phyloP scores from a whole-genome alignment of 2,888 invertebrate genomes.

The Hipparchia sbordonii region DNA sequence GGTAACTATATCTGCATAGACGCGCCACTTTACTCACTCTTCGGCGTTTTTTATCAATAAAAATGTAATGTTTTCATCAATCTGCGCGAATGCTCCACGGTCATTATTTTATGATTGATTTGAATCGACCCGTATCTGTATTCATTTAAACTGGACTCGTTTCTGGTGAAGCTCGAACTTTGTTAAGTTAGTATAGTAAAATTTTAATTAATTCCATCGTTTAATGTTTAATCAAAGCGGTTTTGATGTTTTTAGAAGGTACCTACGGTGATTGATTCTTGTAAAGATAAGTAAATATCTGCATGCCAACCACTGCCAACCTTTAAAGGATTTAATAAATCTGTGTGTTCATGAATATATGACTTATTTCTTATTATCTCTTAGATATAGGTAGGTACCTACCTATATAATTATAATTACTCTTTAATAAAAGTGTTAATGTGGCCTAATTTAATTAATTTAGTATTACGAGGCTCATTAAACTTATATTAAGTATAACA shows the following conservation, averaged over 20 bases:
- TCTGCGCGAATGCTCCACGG: slow-evolving; percentile 48
- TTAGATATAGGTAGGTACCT: too few species aligned
- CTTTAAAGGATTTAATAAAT: neutral
- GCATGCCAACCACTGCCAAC: neutral
- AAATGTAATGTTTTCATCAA: slow-evolving; percentile 57
- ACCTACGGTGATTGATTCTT: too few species aligned
- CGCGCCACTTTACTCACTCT: slow-evolving; percentile 62
- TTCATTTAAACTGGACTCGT: neutral
- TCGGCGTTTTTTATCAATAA: slow-evolving; percentile 61
- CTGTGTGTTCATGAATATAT: too few species aligned
- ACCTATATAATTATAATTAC: too few species aligned
- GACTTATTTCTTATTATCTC: too few species aligned
- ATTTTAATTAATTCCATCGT: neutral
- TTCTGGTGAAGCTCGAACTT: neutral
- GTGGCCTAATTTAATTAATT: too few species aligned
- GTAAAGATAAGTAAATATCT: too few species aligned
- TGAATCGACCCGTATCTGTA: slow-evolving; percentile 21
- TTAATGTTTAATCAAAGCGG: neutral
- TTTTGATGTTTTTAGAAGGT: too few species aligned
- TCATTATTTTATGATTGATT: slow-evolving; percentile 35
- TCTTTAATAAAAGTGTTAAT: too few species aligned
- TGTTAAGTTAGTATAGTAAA: neutral
- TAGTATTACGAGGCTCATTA: too few species aligned
- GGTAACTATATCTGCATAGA: slow-evolving; percentile 57
- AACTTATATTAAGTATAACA: too few species aligned